phyloP scores from a whole-genome alignment of 2,888 invertebrate species.

The Rhyacophila evoluta region DNA sequence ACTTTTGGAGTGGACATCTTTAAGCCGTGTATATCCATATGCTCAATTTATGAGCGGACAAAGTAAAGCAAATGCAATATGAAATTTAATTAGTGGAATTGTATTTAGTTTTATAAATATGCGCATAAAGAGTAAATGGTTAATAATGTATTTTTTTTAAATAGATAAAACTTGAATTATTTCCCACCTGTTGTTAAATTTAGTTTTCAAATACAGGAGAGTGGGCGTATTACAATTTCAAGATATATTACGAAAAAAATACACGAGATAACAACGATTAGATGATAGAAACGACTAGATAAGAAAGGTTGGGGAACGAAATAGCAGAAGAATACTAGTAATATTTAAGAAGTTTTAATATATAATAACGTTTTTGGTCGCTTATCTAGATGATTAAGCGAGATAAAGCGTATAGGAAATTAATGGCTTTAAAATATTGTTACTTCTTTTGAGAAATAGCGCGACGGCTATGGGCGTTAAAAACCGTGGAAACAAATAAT shows the following conservation, averaged over 20 bases:
- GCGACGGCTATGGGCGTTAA: not conserved
- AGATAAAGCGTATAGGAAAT: constrained; percentile 1
- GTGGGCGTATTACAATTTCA: not conserved
- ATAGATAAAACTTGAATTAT: not conserved
- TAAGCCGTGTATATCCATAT: no score
- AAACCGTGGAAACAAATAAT: not conserved
- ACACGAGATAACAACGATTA: not conserved
- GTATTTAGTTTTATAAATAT: no score
- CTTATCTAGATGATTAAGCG: not conserved
- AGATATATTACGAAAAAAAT: not conserved
- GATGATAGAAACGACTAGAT: not conserved
- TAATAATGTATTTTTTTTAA: no score
- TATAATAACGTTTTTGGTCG: not conserved
- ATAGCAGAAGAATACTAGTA: not conserved
- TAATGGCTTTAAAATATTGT: constrained; percentile 15
- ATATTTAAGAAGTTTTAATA: not conserved
- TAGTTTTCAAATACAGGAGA: not conserved
- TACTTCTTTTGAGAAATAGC: not conserved
- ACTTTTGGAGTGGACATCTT: no score
- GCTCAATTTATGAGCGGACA: no score
- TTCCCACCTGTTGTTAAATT: not conserved
- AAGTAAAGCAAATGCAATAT: no score
- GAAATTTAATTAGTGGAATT: no score
- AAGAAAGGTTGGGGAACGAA: not conserved
- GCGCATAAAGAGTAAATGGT: no score